phyloP scores from a whole-genome alignment of 1,140 invertebrate species.

The Lepidurus packardi region DNA sequence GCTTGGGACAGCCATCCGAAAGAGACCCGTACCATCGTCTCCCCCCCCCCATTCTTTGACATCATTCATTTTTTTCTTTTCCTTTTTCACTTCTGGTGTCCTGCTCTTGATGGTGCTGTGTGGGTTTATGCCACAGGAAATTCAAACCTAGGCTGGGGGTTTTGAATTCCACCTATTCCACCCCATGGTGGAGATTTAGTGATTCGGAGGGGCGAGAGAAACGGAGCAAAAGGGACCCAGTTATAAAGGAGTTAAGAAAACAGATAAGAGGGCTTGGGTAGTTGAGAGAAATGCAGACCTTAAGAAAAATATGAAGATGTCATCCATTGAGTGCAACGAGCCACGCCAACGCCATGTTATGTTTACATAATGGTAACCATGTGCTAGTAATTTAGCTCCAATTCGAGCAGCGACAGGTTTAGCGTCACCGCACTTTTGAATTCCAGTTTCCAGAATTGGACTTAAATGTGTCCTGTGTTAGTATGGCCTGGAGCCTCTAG shows the following conservation, averaged over 20 bases:
- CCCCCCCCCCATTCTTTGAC: not conserved
- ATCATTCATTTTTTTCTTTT: conserved; percentile 18
- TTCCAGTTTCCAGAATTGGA: not conserved
- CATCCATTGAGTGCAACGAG: conserved; percentile 12
- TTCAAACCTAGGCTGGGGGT: conserved; percentile 10
- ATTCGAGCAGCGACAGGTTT: conserved; percentile 4
- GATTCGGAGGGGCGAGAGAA: not conserved
- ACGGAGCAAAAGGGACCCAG: not conserved
- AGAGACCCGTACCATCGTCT: not conserved
- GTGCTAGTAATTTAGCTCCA: conserved; percentile 10
- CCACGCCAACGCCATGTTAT: conserved; percentile 21
- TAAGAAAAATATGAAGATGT: not conserved
- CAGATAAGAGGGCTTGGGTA: not conserved
- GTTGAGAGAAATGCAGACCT: not conserved
- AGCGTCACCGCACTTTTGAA: not conserved
- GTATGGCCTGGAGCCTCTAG: not conserved
- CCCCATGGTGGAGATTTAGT: not conserved
- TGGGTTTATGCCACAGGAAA: not conserved
- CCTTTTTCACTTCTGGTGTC: not conserved
- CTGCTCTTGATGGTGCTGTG: not conserved
- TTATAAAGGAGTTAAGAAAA: conserved; percentile 7
- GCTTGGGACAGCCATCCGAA: not conserved
- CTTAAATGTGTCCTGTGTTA: not conserved
- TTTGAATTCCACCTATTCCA: conserved; percentile 1
- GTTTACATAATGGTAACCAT: conserved; percentile 15